phyloP scores from a whole-genome alignment of 2,113 vertebrate species.

The Pangasianodon gigas region DNA sequence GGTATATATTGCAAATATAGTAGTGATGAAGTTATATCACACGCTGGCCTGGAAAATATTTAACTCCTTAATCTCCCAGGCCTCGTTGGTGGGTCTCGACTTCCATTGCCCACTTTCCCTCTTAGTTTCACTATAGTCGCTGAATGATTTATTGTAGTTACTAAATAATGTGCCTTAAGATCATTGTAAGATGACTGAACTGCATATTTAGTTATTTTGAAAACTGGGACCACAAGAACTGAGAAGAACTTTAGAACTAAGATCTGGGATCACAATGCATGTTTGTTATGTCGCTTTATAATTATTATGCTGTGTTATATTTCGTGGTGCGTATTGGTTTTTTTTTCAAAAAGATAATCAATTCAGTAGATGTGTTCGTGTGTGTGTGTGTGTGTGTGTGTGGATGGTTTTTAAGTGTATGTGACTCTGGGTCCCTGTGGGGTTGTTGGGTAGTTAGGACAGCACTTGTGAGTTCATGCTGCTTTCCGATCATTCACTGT shows the following conservation, averaged over 20 bases:
- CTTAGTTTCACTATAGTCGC: not conserved
- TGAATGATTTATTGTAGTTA: not conserved
- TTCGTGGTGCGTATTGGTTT: not conserved
- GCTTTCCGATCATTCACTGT: slow-evolving; percentile 1
- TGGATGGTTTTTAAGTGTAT: not conserved
- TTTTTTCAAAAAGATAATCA: not conserved
- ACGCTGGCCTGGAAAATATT: not conserved
- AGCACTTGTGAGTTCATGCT: slow-evolving; percentile 6
- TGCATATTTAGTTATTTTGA: not conserved
- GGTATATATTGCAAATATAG: slow-evolving; percentile 3
- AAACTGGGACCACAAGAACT: not conserved
- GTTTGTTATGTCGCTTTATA: not conserved
- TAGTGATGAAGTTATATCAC: not conserved
- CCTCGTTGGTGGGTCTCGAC: not conserved
- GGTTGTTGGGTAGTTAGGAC: not conserved
- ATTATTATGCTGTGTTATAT: not conserved
- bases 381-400: not conserved
- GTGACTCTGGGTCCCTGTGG: not conserved
- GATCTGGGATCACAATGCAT: not conserved
- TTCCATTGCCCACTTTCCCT: not conserved
- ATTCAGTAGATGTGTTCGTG: slow-evolving; percentile 33
- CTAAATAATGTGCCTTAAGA: not conserved
- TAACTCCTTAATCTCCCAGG: not conserved
- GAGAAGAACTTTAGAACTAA: not conserved
- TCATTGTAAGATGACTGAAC: not conserved